Base-by-base conservation (phyloP, 1,140 invertebrate genomes). In the Dendroctonus ponderosae region DNA sequence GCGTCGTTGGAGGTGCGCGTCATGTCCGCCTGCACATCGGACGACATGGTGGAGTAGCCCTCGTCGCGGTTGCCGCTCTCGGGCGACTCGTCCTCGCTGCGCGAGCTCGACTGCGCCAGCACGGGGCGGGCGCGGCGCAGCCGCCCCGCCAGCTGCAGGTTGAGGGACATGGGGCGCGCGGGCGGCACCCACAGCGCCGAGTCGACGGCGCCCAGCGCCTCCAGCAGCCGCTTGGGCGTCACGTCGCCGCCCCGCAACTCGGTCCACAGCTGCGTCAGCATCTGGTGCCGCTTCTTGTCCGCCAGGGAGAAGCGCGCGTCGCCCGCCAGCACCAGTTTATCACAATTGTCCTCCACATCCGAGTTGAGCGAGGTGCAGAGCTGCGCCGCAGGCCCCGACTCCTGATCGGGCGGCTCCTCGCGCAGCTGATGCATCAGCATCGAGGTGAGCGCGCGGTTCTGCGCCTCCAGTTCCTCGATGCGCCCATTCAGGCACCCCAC, bases 41-140 rank as follows among this genome's bases (percentile, higher is more conserved):
- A 92, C 0, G 91, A 92, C 91, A 94, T 94, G 5, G 91, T 93
- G 39, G 91, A 93, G 76, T 94, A 94, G 2, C 91, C 91, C 79
- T 94, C 91, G 79, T 93, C 91, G 69, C 89, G 85, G 67, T 89
- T 90, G 8, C 89, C 89, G 71, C 85, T 88, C 70, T 89, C 87
- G 0, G 87, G 87, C 68, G 86, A 88, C 75, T 88, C 86, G 62
- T 85, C 83, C 74, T 83, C 83, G 68, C 75, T 77, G 73, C 73
- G 80, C 59, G 72, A 80, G 60, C 66, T 75, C 11, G 72, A 72
- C 68, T 77, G 76, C 37, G 75, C 75, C 68, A 78, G 64, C 57
- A 78, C 60, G 26, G 77, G 75, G 54, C 72, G 56, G 6, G 70
- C 69, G 68, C 74, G 77, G 8, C 80, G 71, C 66, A 79, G 78